Percentiles rank a stretch among this genome's conserved stretches.
Conservation (phyloP, 92 coral and sea anemone species). For the Anthopleura xanthogrammica region DNA sequence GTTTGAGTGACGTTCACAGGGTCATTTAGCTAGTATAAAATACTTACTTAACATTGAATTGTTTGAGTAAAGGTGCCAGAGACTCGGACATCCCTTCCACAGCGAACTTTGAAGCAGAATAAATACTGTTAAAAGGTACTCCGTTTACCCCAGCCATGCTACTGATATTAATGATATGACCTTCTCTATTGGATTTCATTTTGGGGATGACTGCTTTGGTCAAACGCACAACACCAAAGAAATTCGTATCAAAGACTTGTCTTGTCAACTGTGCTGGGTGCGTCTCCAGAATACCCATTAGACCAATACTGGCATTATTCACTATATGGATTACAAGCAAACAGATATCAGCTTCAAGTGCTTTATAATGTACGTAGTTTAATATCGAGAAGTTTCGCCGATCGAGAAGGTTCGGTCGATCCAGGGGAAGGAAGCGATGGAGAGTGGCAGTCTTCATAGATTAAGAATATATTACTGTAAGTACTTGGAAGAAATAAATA, state of each 20-base stretch:
- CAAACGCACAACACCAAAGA: conserved; percentile 73
- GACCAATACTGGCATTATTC: conserved; percentile 88
- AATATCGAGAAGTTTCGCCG: no score
- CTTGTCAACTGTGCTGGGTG: conserved; percentile 51
- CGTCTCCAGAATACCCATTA: conserved; percentile 75
- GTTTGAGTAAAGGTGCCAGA: conserved; percentile 71
- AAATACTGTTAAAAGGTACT: conserved; percentile 72
- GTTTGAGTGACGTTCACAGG: not conserved
- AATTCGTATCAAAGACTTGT: conserved; percentile 74
- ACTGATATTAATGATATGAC: conserved; percentile 79
- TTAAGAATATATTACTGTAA: not conserved
- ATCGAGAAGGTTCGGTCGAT: not conserved
- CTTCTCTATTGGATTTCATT: conserved; percentile 73
- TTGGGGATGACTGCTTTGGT: conserved; percentile 75
- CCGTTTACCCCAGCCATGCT: conserved; percentile 74
- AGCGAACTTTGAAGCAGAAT: conserved; percentile 87
- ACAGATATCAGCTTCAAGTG: no score
- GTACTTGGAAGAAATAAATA: not conserved
- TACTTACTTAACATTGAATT: conserved; percentile 74
- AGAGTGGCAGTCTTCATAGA: no score
- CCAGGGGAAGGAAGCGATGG: not conserved
- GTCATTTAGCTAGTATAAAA: not conserved
- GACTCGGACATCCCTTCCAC: conserved; percentile 85
- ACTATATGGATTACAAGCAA: conserved; percentile 34
- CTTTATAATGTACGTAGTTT: no score